phyloP scores from a whole-genome alignment of 2,888 invertebrate species.

The Neria commutata region DNA sequence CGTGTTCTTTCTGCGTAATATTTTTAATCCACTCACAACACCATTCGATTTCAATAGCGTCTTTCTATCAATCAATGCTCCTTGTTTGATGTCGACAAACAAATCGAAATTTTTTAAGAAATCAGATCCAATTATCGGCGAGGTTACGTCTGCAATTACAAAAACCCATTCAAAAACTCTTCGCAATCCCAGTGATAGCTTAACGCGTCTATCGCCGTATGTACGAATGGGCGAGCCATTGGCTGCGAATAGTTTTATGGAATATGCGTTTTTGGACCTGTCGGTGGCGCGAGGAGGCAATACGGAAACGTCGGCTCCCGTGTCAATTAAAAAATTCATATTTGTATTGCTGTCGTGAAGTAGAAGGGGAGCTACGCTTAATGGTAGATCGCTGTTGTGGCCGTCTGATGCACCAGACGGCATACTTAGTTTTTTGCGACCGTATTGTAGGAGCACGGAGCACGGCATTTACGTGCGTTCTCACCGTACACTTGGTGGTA shows the following conservation, averaged over 20 bases:
- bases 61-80: conserved; percentile 12
- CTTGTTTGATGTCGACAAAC: conserved; percentile 12
- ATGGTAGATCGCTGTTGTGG: background rate
- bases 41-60: too few species aligned
- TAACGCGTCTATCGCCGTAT: too few species aligned
- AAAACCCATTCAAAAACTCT: conserved; percentile 25
- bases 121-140: conserved; percentile 22
- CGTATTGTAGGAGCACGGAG: conserved; percentile 13
- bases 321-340: background rate
- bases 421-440: conserved; percentile 19
- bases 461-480: conserved; percentile 20
- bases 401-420: background rate
- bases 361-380: conserved; percentile 17
- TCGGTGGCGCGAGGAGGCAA: too few species aligned
- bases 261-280: too few species aligned
- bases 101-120: conserved; percentile 17
- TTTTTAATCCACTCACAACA: too few species aligned
- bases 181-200: too few species aligned
- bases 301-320: conserved; percentile 27
- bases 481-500: conserved; percentile 17
- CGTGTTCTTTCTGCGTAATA: too few species aligned
- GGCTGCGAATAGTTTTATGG: conserved; percentile 9
- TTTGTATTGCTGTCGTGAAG: conserved; percentile 23
- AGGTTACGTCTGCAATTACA: conserved; percentile 17
- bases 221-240: conserved; percentile 12